Percentiles rank a stretch among this genome's conserved stretches.
Evolutionary conservation across 2,888 invertebrate species (phyloP).

Genomic region (Tetranychus piercei): DNA sequence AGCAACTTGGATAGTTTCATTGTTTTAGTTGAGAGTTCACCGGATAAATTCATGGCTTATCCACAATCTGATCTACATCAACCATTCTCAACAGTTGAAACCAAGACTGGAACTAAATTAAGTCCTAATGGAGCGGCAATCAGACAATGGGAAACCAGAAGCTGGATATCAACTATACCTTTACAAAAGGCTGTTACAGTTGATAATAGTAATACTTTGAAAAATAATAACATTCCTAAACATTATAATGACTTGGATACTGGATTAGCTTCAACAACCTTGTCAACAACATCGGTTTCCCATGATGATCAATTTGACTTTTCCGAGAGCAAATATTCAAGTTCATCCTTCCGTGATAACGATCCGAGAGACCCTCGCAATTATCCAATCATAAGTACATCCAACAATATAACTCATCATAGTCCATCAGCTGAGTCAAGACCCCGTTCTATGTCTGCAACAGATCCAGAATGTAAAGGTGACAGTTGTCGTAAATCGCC

Average conservation of each 20-base stretch:
- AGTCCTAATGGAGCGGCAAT: neutral
- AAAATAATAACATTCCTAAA: neutral
- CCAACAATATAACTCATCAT: neutral
- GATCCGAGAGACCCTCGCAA: neutral
- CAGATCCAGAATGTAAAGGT: neutral
- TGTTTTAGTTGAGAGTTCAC: neutral
- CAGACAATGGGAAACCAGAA: slow-evolving; percentile 7
- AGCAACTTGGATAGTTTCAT: neutral
- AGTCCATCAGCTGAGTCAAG: neutral
- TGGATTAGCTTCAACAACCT: neutral
- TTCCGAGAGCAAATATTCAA: neutral
- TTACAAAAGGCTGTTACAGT: neutral
- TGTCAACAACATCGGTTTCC: neutral
- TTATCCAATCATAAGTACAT: neutral
- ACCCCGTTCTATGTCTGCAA: neutral
- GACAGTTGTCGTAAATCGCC: slow-evolving; percentile 7
- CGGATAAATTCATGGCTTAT: neutral
- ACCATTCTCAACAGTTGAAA: neutral
- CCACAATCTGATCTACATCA: neutral
- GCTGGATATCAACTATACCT: slow-evolving; percentile 6
- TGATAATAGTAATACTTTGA: neutral
- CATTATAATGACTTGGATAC: neutral
- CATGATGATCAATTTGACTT: neutral
- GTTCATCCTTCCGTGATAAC: neutral
- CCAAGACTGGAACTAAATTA: neutral